Evolutionary conservation across 2,113 vertebrate genomes (phyloP).

Genomic region (Cynocephalus volans): DNA sequence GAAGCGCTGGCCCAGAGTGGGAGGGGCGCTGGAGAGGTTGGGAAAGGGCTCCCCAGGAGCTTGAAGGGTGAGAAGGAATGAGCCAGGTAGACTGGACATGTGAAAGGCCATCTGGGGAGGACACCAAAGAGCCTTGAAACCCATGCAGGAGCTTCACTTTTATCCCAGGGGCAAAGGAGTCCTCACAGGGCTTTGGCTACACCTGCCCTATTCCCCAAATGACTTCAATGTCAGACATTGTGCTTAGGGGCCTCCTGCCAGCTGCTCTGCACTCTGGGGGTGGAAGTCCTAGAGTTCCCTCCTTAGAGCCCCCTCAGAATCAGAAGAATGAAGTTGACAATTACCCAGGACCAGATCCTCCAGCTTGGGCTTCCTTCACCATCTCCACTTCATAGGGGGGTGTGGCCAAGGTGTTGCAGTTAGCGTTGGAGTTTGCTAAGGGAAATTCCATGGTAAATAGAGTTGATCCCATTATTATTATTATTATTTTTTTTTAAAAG

Average conservation of each 20-base stretch:
- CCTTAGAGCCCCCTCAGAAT: neutral
- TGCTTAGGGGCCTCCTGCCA: neutral
- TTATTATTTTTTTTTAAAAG: no score
- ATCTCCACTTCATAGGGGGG: neutral
- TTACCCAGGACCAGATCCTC: neutral
- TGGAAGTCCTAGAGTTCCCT: neutral
- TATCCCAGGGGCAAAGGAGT: no score
- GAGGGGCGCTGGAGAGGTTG: neutral
- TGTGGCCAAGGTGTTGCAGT: neutral
- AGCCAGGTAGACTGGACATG: neutral
- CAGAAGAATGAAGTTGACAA: neutral
- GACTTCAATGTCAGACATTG: neutral
- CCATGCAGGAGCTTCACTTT: neutral
- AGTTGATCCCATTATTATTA: neutral
- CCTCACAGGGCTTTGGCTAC: neutral
- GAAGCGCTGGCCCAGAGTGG: neutral
- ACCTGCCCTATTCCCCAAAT: neutral
- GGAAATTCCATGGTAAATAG: conserved; percentile 12
- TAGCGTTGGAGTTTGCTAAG: neutral
- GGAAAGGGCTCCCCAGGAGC: neutral
- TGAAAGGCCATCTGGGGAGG: neutral
- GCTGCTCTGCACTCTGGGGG: neutral
- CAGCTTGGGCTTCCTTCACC: neutral
- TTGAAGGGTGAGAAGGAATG: neutral
- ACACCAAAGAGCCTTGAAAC: neutral